Percentiles rank a stretch among this genome's conserved stretches.
Conservation (phyloP, 2,888 invertebrate genomes). For the Aethes cnicana region DNA sequence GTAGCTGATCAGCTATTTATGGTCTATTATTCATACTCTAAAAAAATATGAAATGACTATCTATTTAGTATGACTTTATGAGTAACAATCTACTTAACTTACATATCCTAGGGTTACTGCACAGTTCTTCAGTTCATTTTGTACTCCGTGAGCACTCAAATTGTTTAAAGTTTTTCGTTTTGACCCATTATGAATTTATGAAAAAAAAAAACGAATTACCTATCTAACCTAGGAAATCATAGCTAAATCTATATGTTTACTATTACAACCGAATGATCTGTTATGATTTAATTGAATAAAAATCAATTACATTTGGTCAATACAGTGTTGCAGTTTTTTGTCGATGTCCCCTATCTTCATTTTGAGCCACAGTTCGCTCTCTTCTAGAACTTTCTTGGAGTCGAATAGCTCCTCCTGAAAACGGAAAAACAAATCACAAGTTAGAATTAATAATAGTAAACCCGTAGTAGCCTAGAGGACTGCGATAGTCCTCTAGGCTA, state of each 20-base stretch:
- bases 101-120: no score
- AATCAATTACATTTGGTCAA: slow-evolving; percentile 60
- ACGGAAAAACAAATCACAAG: no score
- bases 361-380: slow-evolving; percentile 58
- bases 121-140: no score
- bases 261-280: slow-evolving; percentile 42
- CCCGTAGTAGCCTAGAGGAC: no score
- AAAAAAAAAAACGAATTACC: slow-evolving; percentile 22
- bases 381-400: slow-evolving; percentile 53
- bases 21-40: no score
- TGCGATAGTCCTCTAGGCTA: no score
- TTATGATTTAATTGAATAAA: slow-evolving; percentile 39
- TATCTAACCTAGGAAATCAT: slow-evolving; percentile 4
- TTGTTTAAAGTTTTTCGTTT: neutral
- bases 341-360: slow-evolving; percentile 60
- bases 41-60: no score
- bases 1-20: no score
- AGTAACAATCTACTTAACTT: no score
- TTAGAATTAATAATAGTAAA: no score
- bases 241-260: slow-evolving; percentile 22
- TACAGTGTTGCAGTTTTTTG: slow-evolving; percentile 61
- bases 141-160: no score
- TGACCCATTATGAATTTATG: neutral
- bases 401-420: slow-evolving; percentile 51
- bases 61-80: no score